Evolutionary conservation across 2,113 vertebrate species (phyloP), one percentile per base, ranked within the genome.

Genomic region (Lanius collurio): DNA sequence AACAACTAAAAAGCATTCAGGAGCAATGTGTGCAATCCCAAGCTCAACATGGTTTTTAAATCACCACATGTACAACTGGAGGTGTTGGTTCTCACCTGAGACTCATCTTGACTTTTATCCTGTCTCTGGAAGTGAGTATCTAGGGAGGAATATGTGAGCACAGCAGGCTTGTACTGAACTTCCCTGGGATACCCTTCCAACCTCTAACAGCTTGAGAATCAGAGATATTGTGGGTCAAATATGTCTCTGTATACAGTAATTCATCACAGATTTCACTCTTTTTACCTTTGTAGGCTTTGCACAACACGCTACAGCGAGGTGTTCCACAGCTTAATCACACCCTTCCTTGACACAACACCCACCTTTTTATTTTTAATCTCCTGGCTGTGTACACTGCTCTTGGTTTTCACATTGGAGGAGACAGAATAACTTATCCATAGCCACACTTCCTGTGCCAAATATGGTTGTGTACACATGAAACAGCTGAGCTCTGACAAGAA

Each of bases 401-500:
- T 57, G 31, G 3, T 4, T 64, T 84, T 78, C 57, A 4, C 50
- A 17, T 75, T 78, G 42, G 39, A 83, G 31, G 13, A 62, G 11
- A 41, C 13, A 56, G 20, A 71, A 55, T n/a, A 62, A 28, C 81
- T 65, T 70, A 22, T 74, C 77, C 15, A 4, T 24, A 18, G 15
- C 35, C 26, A n/a, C n/a, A 57, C 7, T 56, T 64, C 57, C 27
- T 65, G 1, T 70, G 62, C 60, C 65, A 37, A 50, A 49, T 14
- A 1, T 0, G 0, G 8, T 35, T 81, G 16, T 6, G 11, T 31
- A 35, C 35, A n/a, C 33, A 31, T n/a, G 55, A 24, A 87, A 55
- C 21, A 76, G 19, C 47, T 60, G 71, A 71, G 13, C 4, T 47
- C 78, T 92, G 57, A 67, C 18, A 62, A 79, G 64, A 92, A 41